These are phyloP conservation scores for Natator depressus DNA, from an alignment of 2,113 vertebrate species.

Conservation along the genomic window DNA sequence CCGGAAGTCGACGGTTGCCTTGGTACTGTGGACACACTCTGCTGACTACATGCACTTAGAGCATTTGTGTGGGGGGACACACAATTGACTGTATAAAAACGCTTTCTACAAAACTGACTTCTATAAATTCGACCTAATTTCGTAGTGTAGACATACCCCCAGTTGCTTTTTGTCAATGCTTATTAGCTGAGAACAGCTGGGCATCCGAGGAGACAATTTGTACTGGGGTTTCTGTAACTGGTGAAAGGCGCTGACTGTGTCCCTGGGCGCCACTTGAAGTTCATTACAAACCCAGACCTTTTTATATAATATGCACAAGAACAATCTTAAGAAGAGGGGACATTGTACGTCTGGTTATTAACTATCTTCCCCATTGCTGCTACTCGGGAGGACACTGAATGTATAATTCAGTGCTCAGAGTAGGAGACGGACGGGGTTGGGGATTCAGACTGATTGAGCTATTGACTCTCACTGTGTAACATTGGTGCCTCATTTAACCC, in stretches of 20 bases:
- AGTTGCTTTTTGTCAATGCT: not conserved
- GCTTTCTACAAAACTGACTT: too few relatives aligned
- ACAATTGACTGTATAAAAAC: too few relatives aligned
- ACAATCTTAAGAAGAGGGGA: not conserved
- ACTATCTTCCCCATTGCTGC: not conserved
- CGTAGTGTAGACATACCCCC: too few relatives aligned
- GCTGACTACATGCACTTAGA: too few relatives aligned
- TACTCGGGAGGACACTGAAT: not conserved
- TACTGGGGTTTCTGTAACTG: not conserved
- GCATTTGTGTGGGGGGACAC: too few relatives aligned
- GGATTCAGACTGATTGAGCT: not conserved
- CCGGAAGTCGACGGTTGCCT: too few relatives aligned
- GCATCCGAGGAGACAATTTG: not conserved
- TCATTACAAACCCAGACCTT: not conserved
- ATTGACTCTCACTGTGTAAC: not conserved
- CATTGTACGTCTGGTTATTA: not conserved
- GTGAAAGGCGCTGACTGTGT: not conserved
- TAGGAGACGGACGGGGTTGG: not conserved
- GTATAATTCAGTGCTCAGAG: not conserved
- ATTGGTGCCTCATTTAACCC: not conserved
- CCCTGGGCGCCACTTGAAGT: not conserved
- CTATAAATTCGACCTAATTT: too few relatives aligned
- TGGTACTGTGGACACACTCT: too few relatives aligned
- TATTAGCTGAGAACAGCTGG: conserved; percentile 22
- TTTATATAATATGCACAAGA: not conserved